A percentile compares a stretch with the other conserved stretches of the same genome.
These are phyloP conservation scores for Empis stercorea DNA, from an alignment of 2,888 invertebrate species.

Conservation along the genomic window DNA sequence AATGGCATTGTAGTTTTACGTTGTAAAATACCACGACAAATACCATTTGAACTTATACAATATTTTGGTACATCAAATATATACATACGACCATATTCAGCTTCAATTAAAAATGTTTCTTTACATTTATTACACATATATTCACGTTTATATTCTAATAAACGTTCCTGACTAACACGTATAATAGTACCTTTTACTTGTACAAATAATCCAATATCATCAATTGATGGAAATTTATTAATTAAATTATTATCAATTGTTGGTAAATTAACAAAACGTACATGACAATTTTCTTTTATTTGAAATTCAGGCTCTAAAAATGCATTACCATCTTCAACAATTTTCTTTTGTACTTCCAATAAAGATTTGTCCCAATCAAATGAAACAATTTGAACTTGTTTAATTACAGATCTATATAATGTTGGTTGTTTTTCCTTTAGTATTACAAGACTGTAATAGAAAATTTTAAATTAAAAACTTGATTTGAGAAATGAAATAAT, in stretches of 20 bases:
- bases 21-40: slow-evolving; percentile 41
- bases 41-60: slow-evolving; percentile 36
- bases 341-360: slow-evolving; percentile 44
- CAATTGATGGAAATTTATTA: slow-evolving; percentile 57
- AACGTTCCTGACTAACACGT: slow-evolving; percentile 57
- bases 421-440: too few species aligned
- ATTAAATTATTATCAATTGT: slow-evolving; percentile 39
- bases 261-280: slow-evolving; percentile 53
- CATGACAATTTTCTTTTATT: slow-evolving; percentile 53
- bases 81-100: slow-evolving; percentile 49
- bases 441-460: too few species aligned
- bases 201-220: slow-evolving; percentile 58
- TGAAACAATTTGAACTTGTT: background rate
- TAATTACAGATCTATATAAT: too few species aligned
- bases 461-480: too few species aligned
- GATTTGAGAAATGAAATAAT: too few species aligned
- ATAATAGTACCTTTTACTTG: slow-evolving; percentile 60
- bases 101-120: slow-evolving; percentile 49
- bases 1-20: slow-evolving; percentile 40
- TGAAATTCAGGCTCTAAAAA: slow-evolving; percentile 26
- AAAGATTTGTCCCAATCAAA: slow-evolving; percentile 48
- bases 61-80: slow-evolving; percentile 35
- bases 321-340: slow-evolving; percentile 37
- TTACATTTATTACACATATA: slow-evolving; percentile 70
- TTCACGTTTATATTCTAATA: slow-evolving; percentile 60